Conservation (phyloP, 2,797 vertebrate genomes). For the Trematomus bernacchii region DNA sequence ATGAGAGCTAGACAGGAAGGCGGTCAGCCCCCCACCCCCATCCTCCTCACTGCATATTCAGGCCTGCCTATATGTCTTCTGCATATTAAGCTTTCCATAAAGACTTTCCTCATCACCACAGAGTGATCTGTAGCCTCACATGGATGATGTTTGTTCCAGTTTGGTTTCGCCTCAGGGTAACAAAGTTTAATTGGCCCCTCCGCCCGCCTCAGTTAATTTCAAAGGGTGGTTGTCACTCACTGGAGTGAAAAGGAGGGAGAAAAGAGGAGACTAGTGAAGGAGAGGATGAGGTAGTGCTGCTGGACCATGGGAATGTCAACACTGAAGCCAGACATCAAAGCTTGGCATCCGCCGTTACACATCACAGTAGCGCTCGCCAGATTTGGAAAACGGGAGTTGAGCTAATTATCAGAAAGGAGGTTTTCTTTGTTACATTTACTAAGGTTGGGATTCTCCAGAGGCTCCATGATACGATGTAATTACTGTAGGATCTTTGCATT, state of each 20-base stretch:
- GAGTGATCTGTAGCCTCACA: conserved; percentile 8
- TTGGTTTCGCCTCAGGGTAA: conserved; percentile 22
- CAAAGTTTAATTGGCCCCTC: conserved; percentile 54
- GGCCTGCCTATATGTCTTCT: conserved; percentile 35
- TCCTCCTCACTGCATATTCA: conserved; percentile 48
- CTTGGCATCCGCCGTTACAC: conserved; percentile 20
- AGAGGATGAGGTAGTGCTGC: conserved; percentile 43
- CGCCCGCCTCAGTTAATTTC: conserved; percentile 49
- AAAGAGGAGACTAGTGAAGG: conserved; percentile 22
- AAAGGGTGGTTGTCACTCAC: conserved; percentile 56
- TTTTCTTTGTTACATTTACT: not conserved
- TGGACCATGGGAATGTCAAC: conserved; percentile 66
- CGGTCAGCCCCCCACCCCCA: conserved; percentile 48
- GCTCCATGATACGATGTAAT: too few relatives aligned
- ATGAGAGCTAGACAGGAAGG: conserved; percentile 68
- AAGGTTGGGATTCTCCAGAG: too few relatives aligned
- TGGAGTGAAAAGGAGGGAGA: conserved; percentile 38
- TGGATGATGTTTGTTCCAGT: conserved; percentile 20
- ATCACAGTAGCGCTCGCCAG: not conserved
- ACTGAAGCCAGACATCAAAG: conserved; percentile 49
- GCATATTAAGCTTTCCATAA: conserved; percentile 30
- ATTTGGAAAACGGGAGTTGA: conserved; percentile 17
- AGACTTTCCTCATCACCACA: conserved; percentile 1
- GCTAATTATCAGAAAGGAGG: conserved; percentile 37
- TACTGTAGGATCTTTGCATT: too few relatives aligned